A percentile compares a stretch with the other conserved stretches of the same genome.
These are phyloP conservation scores for Percina caprodes DNA, from an alignment of 2,113 vertebrate species.

Conservation along the genomic window DNA sequence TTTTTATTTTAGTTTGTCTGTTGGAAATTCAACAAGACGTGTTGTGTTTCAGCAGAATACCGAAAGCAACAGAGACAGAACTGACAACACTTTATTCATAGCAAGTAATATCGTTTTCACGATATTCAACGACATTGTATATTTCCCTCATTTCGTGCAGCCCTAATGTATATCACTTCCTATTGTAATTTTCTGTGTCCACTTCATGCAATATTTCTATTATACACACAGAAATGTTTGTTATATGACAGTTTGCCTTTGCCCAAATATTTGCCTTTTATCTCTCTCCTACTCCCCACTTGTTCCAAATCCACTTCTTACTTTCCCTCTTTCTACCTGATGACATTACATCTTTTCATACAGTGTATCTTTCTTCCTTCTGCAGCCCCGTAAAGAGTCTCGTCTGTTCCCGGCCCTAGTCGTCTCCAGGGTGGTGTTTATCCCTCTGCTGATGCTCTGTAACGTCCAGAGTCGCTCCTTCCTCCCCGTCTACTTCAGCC, in stretches of 20 bases:
- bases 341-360: neutral
- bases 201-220: neutral
- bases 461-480: slow-evolving; percentile 80
- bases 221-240: neutral
- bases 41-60: no score
- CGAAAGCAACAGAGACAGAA: no score
- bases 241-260: neutral
- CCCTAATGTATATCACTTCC: neutral
- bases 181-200: neutral
- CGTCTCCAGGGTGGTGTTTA: slow-evolving; percentile 82
- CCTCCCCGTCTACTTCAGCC: slow-evolving; percentile 83
- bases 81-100: no score
- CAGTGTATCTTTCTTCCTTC: neutral
- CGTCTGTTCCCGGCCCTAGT: slow-evolving; percentile 85
- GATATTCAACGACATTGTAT: no score
- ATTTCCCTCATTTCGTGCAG: no score
- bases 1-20: no score
- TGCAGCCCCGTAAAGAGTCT: slow-evolving; percentile 86
- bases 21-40: no score
- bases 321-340: neutral
- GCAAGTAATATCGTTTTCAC: no score
- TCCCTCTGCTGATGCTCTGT: slow-evolving; percentile 90
- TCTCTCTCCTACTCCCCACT: neutral
- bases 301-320: neutral
- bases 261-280: neutral